Conservation (phyloP, 2,113 vertebrate genomes). For the Oxyruncus cristatus region DNA sequence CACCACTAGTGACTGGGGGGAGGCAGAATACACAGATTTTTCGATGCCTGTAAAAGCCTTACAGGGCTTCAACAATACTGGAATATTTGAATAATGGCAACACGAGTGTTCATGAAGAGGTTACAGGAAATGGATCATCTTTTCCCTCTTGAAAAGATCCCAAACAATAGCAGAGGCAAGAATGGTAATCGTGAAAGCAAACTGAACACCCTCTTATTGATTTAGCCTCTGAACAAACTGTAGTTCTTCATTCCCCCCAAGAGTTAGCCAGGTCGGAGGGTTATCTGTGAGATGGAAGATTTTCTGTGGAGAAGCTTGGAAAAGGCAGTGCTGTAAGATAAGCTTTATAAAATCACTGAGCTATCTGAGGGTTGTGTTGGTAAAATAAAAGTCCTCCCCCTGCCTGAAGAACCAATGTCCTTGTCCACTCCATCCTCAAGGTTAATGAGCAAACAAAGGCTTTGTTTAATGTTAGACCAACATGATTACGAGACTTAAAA, state of each 20-base stretch:
- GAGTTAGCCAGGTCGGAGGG: fast-evolving
- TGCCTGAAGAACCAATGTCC: neutral
- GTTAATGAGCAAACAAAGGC: neutral
- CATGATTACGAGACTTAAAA: neutral
- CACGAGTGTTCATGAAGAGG: neutral
- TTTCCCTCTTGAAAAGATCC: neutral
- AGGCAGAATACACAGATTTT: neutral
- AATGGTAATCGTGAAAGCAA: neutral
- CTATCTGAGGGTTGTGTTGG: neutral
- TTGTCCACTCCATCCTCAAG: neutral
- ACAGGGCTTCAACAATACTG: neutral
- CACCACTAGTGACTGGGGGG: neutral
- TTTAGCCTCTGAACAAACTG: neutral
- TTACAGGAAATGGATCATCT: neutral
- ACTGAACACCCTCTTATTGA: neutral
- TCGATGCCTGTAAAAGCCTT: neutral
- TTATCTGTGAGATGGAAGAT: neutral
- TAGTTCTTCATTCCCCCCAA: neutral
- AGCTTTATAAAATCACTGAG: neutral
- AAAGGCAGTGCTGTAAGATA: neutral
- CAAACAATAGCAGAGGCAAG: neutral
- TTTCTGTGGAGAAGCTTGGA: neutral
- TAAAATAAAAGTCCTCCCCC: neutral
- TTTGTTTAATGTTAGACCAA: neutral
- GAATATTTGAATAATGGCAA: neutral